These are phyloP conservation scores for Cheiracanthium punctorium DNA, from an alignment of 2,888 invertebrate species.

Conservation along the genomic window DNA sequence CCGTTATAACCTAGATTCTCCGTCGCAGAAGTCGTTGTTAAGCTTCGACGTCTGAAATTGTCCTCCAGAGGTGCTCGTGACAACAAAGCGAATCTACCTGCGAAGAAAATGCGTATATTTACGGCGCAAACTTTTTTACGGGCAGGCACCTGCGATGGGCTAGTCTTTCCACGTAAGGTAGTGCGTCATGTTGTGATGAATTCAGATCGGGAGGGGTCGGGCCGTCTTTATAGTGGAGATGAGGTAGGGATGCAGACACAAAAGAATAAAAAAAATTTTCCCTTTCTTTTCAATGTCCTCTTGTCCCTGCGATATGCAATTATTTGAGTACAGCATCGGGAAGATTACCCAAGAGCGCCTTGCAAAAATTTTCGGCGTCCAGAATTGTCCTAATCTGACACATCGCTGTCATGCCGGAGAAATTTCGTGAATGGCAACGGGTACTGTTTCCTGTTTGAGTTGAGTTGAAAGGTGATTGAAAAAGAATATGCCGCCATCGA, in stretches of 20 bases:
- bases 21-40: too few species aligned
- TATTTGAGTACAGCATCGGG: not conserved
- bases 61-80: too few species aligned
- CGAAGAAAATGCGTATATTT: not conserved
- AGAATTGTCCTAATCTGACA: too few species aligned
- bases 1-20: too few species aligned
- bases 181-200: constrained; percentile 2
- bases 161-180: not conserved
- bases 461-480: too few species aligned
- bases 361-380: too few species aligned
- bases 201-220: not conserved
- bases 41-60: too few species aligned
- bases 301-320: constrained; percentile 8
- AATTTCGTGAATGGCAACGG: too few species aligned
- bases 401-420: too few species aligned
- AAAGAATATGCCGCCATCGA: too few species aligned
- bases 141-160: constrained; percentile 4
- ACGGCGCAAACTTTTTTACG: not conserved
- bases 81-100: too few species aligned
- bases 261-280: not conserved
- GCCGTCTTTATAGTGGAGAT: not conserved
- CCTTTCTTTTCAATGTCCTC: not conserved
- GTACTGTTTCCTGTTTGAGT: too few species aligned
- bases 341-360: not conserved
- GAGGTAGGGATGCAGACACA: not conserved